A percentile compares a stretch with the other conserved stretches of the same genome.
phyloP scores from a whole-genome alignment of 2,888 invertebrate species.

The Morpho helenor region DNA sequence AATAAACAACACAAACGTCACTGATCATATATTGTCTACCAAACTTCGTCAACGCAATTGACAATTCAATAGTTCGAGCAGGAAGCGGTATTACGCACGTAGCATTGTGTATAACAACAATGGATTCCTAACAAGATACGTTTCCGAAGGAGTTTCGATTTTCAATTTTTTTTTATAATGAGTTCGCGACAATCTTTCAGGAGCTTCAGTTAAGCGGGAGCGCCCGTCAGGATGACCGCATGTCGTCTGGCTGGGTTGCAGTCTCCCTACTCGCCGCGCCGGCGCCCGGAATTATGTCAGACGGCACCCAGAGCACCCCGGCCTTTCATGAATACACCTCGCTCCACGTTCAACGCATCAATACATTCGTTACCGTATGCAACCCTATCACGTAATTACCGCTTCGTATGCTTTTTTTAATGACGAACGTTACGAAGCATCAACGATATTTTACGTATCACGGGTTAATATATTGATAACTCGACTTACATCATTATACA shows the following conservation, averaged over 20 bases:
- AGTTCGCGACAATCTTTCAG: conserved; percentile 30
- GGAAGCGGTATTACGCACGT: conserved; percentile 56
- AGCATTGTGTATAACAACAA: conserved; percentile 58
- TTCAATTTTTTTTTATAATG: conserved; percentile 24
- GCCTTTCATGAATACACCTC: conserved; percentile 61
- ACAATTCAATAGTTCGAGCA: conserved; percentile 48
- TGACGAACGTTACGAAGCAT: neutral
- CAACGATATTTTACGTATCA: neutral
- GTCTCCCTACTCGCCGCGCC: conserved; percentile 62
- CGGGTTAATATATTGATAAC: neutral
- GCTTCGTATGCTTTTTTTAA: conserved; percentile 26
- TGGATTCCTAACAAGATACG: conserved; percentile 32
- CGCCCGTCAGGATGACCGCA: conserved; percentile 62
- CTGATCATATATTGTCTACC: conserved; percentile 23
- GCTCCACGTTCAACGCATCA: conserved; percentile 56
- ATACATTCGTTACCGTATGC: conserved; percentile 55
- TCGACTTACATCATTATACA: no score
- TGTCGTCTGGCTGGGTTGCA: conserved; percentile 71
- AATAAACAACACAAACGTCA: conserved; percentile 29
- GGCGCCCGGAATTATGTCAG: conserved; percentile 76
- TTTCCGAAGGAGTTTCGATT: conserved; percentile 20
- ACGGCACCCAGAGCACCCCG: conserved; percentile 61
- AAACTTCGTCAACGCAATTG: conserved; percentile 43
- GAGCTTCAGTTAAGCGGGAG: conserved; percentile 43
- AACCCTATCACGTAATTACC: conserved; percentile 41